phyloP scores from a whole-genome alignment of 2,888 invertebrate genomes.

The Muscina levida region DNA sequence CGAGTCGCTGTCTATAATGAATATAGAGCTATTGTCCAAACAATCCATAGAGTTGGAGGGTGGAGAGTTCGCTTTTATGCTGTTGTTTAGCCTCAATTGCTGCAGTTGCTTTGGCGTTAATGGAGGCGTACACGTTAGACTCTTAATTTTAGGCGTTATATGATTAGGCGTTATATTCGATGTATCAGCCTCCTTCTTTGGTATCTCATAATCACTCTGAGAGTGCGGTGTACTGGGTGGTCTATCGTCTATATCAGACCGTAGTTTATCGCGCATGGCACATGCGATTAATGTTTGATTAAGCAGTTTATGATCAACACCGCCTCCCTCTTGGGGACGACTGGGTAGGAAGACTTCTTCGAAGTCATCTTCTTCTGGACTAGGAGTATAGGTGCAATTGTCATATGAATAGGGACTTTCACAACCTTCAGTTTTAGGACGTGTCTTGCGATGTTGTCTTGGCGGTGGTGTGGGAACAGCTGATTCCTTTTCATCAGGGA shows the following conservation, averaged over 20 bases:
- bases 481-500: conserved; percentile 68
- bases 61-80: conserved; percentile 13
- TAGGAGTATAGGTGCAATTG: conserved; percentile 76
- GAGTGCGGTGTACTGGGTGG: conserved; percentile 66
- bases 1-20: conserved; percentile 73
- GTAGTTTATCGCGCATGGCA: conserved; percentile 74
- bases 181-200: conserved; percentile 62
- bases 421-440: conserved; percentile 66
- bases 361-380: conserved; percentile 72
- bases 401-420: conserved; percentile 75
- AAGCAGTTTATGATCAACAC: conserved; percentile 70
- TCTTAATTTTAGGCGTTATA: conserved; percentile 59
- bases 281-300: conserved; percentile 70
- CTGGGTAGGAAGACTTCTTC: conserved; percentile 76
- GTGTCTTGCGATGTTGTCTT: conserved; percentile 46
- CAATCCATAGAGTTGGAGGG: conserved; percentile 35
- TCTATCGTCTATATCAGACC: conserved; percentile 73
- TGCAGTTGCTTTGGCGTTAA: conserved; percentile 61
- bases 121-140: conserved; percentile 64
- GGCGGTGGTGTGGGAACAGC: conserved; percentile 65
- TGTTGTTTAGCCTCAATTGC: conserved; percentile 47
- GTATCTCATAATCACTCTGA: conserved; percentile 70
- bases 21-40: conserved; percentile 49
- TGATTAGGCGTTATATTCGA: conserved; percentile 49
- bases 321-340: conserved; percentile 32